Base-by-base conservation (phyloP, 2,113 vertebrate genomes). In the Tretioscincus oriximinensis region DNA sequence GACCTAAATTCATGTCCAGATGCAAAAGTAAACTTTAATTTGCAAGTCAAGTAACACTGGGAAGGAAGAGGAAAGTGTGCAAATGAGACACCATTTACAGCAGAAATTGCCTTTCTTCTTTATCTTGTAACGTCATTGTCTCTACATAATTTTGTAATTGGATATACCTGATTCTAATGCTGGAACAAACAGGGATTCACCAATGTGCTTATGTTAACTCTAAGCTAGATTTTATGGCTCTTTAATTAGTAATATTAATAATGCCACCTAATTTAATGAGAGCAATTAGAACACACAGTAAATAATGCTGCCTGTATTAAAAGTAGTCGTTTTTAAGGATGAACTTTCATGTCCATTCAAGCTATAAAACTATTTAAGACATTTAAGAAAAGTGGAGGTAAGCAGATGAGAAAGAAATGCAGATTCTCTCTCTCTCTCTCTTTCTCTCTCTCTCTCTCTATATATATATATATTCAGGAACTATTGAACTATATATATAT, bases 191-290 rank as follows among this genome's bases (percentile, higher is more conserved):
- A 87, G 67, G 82, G 78, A 86, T 83, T 86, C 78, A 31, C 24
- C 47, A 89, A 90, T 85, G 80, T 93, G 88, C 94, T 94, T 91
- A 90, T 88, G 84, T 89, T 72, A 91, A 90, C 86, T 90, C 92
- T 58, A 83, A 89, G 90, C 92, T 88, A 90, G 92, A 90, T 94
- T 95, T 95, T 69, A 89, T 68, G 91, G 91, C 82, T 89, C 90
- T 93, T 95, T 94, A 95, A 95, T 95, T 94, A 94, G 92, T 76
- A 84, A 91, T 94, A 95, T 95, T 96, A 96, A 95, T 95, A 95
- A 92, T 67, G 84, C 93, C 91, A 95, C 92, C 94, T 94, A 93
- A 91, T 89, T 93, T 95, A 95, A 95, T 93, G 93, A 95, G 89
- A 89, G 85, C 92, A 95, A 96, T 95, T 96, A 95, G 67, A 94